Evolutionary conservation across 1,140 invertebrate genomes (phyloP).

Genomic region (Nomia melanderi): DNA sequence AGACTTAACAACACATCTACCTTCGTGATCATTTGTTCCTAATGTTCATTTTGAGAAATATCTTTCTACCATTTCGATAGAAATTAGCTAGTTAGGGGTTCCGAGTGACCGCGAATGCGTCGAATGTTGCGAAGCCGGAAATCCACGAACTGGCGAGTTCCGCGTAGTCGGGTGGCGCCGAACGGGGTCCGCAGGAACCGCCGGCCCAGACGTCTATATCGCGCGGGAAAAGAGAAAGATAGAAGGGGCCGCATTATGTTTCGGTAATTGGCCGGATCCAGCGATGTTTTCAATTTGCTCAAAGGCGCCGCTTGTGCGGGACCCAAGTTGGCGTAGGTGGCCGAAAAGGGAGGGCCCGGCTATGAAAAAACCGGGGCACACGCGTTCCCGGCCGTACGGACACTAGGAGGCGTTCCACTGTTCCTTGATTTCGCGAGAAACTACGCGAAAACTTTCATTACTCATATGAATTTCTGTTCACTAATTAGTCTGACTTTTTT

Average conservation of each 20-base stretch:
- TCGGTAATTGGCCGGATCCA: slow-evolving; percentile 76
- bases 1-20: too few relatives aligned
- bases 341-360: not conserved
- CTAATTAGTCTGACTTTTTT: too few relatives aligned
- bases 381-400: not conserved
- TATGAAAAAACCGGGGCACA: not conserved
- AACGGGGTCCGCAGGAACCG: slow-evolving; percentile 12
- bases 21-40: too few relatives aligned
- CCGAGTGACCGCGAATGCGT: not conserved
- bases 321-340: not conserved
- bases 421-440: too few relatives aligned
- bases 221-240: slow-evolving; percentile 33
- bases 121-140: slow-evolving; percentile 38
- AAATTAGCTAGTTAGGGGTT: too few relatives aligned
- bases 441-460: too few relatives aligned
- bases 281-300: slow-evolving; percentile 76
- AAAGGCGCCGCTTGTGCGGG: slow-evolving; percentile 72
- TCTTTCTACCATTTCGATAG: too few relatives aligned
- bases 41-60: too few relatives aligned
- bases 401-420: too few relatives aligned
- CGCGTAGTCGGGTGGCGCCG: slow-evolving; percentile 59
- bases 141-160: slow-evolving; percentile 54
- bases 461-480: too few relatives aligned
- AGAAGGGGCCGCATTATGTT: slow-evolving; percentile 72
- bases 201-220: slow-evolving; percentile 36